A percentile compares a stretch with the other conserved stretches of the same genome.
Conservation (phyloP, 2,113 vertebrate species). For the Hypanus sabinus region DNA sequence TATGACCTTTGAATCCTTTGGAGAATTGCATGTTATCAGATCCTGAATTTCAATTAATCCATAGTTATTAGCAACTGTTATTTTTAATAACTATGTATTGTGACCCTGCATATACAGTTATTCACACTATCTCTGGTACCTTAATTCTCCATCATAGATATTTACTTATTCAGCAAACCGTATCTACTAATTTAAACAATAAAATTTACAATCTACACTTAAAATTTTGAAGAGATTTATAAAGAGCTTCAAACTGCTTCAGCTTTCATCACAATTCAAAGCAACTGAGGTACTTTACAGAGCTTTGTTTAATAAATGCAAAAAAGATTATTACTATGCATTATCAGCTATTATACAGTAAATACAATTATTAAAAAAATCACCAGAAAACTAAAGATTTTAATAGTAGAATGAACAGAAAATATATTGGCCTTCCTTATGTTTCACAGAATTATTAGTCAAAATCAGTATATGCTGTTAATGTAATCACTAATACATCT, state of each 20-base stretch:
- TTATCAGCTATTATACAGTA: not conserved
- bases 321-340: not conserved
- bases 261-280: not conserved
- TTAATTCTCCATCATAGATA: not conserved
- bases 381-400: not conserved
- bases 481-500: no score
- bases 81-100: not conserved
- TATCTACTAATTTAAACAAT: no score
- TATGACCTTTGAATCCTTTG: not conserved
- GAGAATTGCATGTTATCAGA: not conserved
- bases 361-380: not conserved
- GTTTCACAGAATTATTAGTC: no score
- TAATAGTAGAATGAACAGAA: not conserved
- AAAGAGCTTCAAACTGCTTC: no score
- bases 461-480: no score
- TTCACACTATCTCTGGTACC: not conserved
- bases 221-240: no score
- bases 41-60: conserved; percentile 24
- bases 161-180: not conserved
- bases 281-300: not conserved
- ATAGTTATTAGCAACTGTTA: not conserved
- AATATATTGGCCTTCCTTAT: no score
- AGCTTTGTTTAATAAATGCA: not conserved
- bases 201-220: no score
- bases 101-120: not conserved